Evolutionary conservation across 2,797 vertebrate genomes (phyloP).

Genomic region (Mormyrops attenuatus): DNA sequence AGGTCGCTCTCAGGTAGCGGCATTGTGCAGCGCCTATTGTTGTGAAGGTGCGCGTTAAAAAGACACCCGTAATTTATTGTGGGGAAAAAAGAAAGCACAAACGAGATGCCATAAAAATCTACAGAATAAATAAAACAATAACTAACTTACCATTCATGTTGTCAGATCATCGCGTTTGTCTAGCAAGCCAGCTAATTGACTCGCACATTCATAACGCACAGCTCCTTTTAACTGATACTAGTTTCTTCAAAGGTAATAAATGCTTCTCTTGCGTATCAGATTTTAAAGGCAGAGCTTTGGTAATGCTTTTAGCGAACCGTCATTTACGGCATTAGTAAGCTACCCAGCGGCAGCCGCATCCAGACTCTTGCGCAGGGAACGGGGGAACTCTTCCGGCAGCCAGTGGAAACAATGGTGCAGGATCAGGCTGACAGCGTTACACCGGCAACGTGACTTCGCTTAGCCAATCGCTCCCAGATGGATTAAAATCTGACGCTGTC

Average conservation of each 20-base stretch:
- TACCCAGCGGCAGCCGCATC: constrained; percentile 51
- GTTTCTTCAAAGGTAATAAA: background rate
- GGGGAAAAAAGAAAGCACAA: background rate
- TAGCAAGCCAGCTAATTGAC: background rate
- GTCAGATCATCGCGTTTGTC: constrained; percentile 25
- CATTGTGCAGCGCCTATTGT: background rate
- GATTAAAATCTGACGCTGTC: constrained; percentile 9
- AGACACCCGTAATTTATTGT: background rate
- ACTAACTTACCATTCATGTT: constrained; percentile 64
- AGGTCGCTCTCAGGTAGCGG: background rate
- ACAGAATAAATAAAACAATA: background rate
- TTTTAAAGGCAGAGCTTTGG: background rate
- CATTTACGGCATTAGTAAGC: background rate
- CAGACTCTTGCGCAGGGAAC: constrained; percentile 34
- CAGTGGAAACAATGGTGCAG: constrained; percentile 70
- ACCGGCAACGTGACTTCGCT: constrained; percentile 57
- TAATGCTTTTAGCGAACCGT: constrained; percentile 17
- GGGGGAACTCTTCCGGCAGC: constrained; percentile 55
- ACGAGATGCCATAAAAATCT: background rate
- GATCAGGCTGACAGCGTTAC: constrained; percentile 56
- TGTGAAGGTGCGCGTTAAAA: background rate
- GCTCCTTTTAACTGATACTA: background rate
- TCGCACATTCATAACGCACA: background rate
- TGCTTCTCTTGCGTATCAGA: background rate
- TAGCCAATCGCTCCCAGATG: constrained; percentile 54